phyloP scores from a whole-genome alignment of 2,797 vertebrate genomes.

The Cynodonichthys magdalenae region DNA sequence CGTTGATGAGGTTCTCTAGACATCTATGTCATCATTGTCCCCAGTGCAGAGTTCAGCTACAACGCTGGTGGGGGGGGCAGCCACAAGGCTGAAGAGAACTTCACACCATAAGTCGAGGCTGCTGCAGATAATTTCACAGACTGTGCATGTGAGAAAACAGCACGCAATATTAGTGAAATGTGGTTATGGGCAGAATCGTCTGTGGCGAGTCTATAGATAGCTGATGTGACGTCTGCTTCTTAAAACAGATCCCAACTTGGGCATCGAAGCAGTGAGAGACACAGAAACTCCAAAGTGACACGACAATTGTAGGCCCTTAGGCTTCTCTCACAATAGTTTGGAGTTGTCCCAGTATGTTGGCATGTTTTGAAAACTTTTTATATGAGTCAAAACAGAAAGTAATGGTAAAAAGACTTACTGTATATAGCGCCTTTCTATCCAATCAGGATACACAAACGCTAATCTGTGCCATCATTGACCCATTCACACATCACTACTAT shows the following conservation, averaged over 20 bases:
- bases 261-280: slow-evolving; percentile 29
- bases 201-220: slow-evolving; percentile 10
- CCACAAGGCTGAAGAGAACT: slow-evolving; percentile 13
- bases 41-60: slow-evolving; percentile 2
- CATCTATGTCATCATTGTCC: slow-evolving; percentile 34
- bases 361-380: too few species aligned
- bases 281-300: slow-evolving; percentile 32
- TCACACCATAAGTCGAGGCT: slow-evolving; percentile 5
- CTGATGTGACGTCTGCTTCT: slow-evolving; percentile 29
- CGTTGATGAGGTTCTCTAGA: slow-evolving; percentile 56
- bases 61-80: background rate
- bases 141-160: slow-evolving; percentile 35
- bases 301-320: slow-evolving; percentile 34
- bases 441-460: too few species aligned
- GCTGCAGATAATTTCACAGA: slow-evolving; percentile 25
- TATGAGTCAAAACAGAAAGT: too few species aligned
- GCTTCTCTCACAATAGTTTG: too few species aligned
- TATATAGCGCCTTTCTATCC: too few species aligned
- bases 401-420: too few species aligned
- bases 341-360: too few species aligned
- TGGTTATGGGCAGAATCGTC: slow-evolving; percentile 10
- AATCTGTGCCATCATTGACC: too few species aligned
- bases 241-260: slow-evolving; percentile 35
- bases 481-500: too few species aligned
- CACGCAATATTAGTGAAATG: slow-evolving; percentile 15